Evolutionary conservation across 2,797 vertebrate genomes (phyloP).

Genomic region (Hemibagrus guttatus): DNA sequence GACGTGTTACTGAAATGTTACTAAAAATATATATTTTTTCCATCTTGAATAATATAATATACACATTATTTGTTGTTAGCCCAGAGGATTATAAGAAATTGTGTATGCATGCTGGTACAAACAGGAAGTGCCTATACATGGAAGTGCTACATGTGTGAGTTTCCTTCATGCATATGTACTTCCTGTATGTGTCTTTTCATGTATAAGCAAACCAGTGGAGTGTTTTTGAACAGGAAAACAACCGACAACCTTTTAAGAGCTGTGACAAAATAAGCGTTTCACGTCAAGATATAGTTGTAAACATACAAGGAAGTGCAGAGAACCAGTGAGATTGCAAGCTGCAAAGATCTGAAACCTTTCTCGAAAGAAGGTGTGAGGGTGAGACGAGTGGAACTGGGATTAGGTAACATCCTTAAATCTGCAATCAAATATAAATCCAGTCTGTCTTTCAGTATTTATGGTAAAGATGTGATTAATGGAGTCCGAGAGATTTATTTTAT

Average conservation of each 20-base stretch:
- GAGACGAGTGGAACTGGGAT: neutral
- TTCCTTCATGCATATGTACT: neutral
- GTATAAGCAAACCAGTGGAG: neutral
- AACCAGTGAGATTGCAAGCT: neutral
- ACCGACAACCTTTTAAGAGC: neutral
- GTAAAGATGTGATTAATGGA: neutral
- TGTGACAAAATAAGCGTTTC: neutral
- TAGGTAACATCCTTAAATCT: neutral
- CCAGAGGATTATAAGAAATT: no score
- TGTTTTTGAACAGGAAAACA: neutral
- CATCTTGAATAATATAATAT: neutral
- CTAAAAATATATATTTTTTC: neutral
- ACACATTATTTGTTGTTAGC: neutral
- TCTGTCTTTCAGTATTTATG: neutral
- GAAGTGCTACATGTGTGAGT: neutral
- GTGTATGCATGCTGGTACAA: neutral
- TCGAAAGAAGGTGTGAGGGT: neutral
- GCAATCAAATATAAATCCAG: neutral
- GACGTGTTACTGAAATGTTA: neutral
- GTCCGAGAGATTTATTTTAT: neutral
- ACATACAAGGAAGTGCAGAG: neutral
- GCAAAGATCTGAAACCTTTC: neutral
- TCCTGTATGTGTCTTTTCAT: neutral
- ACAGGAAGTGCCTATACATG: neutral
- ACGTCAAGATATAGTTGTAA: neutral